phyloP scores from a whole-genome alignment of 2,888 invertebrate genomes.

The Chalcis sispes region DNA sequence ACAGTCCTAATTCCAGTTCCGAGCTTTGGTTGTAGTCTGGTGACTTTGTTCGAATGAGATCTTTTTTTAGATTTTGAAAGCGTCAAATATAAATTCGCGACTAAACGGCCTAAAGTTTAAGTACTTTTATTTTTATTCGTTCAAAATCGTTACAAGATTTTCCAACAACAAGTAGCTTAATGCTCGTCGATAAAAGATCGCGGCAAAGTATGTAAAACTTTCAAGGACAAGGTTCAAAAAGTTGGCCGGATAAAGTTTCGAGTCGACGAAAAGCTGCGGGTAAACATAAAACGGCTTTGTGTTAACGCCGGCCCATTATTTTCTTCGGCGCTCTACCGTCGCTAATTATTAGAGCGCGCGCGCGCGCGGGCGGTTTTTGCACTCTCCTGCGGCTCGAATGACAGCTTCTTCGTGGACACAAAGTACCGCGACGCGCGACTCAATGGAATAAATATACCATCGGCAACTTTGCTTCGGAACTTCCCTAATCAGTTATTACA shows the following conservation, averaged over 20 bases:
- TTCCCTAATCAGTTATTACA: slow-evolving; percentile 67
- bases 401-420: slow-evolving; percentile 60
- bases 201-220: slow-evolving; percentile 29
- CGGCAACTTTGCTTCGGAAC: slow-evolving; percentile 64
- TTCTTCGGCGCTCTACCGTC: slow-evolving; percentile 19
- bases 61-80: slow-evolving; percentile 9
- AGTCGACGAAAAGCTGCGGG: background rate
- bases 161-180: background rate
- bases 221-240: slow-evolving; percentile 42
- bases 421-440: slow-evolving; percentile 58
- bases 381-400: slow-evolving; percentile 49
- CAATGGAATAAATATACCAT: slow-evolving; percentile 67
- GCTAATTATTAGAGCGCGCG: slow-evolving; percentile 63
- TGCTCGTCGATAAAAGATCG: slow-evolving; percentile 4
- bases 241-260: slow-evolving; percentile 45
- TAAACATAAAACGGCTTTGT: slow-evolving; percentile 30
- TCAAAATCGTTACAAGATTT: background rate
- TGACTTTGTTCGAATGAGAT: slow-evolving; percentile 20
- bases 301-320: background rate
- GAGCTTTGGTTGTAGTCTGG: background rate
- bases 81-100: background rate
- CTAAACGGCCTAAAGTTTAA: background rate
- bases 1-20: slow-evolving; percentile 12
- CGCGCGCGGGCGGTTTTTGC: slow-evolving; percentile 58
- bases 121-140: background rate